Percentiles rank a stretch among this genome's conserved stretches.
These are phyloP conservation scores for Drosophila ezoana DNA, from an alignment of 2,888 invertebrate species.

Conservation along the genomic window DNA sequence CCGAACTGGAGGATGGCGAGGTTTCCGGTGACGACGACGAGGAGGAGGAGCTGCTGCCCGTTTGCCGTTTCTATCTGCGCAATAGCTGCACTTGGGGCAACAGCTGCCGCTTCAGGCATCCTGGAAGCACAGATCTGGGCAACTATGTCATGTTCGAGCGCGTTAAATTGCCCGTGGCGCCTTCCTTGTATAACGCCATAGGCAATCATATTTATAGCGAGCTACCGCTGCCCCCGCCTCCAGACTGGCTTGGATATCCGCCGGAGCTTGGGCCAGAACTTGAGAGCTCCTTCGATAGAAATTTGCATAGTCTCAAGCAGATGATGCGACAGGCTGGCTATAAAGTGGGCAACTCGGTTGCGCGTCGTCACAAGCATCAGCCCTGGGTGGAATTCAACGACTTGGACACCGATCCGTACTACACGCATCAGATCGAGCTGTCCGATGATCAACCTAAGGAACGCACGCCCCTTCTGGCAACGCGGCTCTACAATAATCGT, in stretches of 20 bases:
- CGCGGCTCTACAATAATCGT: too few species aligned
- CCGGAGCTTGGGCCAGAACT: background rate
- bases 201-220: background rate
- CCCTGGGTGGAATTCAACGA: constrained; percentile 12
- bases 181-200: background rate
- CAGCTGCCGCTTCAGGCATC: constrained; percentile 46
- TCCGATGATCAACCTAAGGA: background rate
- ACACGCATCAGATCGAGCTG: constrained; percentile 6
- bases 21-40: constrained; percentile 14
- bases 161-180: constrained; percentile 3
- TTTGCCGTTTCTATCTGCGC: constrained; percentile 34
- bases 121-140: constrained; percentile 13
- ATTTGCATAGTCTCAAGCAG: constrained; percentile 4
- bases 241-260: constrained; percentile 9
- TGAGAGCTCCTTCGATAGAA: constrained; percentile 9
- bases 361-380: background rate
- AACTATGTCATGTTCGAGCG: constrained; percentile 64
- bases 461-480: too few species aligned
- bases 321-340: constrained; percentile 17
- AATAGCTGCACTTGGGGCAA: constrained; percentile 40
- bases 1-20: constrained; percentile 58
- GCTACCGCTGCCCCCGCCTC: background rate
- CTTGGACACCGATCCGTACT: constrained; percentile 40
- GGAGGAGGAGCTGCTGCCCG: background rate
- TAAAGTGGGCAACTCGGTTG: background rate